A percentile compares a stretch with the other conserved stretches of the same genome.
Evolutionary conservation across 2,888 invertebrate species (phyloP).

Genomic region (Tenthredo mesomela): DNA sequence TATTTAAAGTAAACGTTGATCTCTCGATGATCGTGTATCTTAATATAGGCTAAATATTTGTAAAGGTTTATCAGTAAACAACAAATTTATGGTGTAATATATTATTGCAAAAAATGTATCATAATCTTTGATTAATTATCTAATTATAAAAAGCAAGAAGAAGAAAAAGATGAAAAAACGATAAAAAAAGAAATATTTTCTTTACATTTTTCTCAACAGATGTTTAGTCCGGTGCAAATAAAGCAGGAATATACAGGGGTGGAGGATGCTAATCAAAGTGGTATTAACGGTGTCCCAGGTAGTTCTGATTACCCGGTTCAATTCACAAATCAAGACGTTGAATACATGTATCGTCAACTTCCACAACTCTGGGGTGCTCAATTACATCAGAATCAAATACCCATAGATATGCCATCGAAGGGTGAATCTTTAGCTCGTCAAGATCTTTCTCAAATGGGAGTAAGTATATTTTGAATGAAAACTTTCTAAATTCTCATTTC

Average conservation of each 20-base stretch:
- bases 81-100: neutral
- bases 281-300: constrained; percentile 65
- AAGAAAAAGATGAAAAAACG: neutral
- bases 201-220: constrained; percentile 61
- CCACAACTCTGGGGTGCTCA: constrained; percentile 74
- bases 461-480: constrained; percentile 55
- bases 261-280: constrained; percentile 70
- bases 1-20: neutral
- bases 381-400: constrained; percentile 66
- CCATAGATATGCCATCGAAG: constrained; percentile 70
- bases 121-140: neutral
- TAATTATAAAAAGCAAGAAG: neutral
- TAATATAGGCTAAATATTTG: neutral
- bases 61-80: neutral
- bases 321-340: constrained; percentile 73
- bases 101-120: too few relatives aligned
- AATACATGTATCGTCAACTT: constrained; percentile 74
- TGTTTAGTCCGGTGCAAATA: constrained; percentile 75
- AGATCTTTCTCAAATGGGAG: constrained; percentile 65
- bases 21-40: neutral
- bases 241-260: constrained; percentile 73
- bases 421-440: constrained; percentile 68
- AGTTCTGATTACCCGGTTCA: constrained; percentile 70
- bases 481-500: neutral
- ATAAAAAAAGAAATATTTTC: neutral